Evolutionary conservation across 2,888 invertebrate genomes (phyloP), one percentile per base, ranked within the genome.

Genomic region (Zootermopsis nevadensis): DNA sequence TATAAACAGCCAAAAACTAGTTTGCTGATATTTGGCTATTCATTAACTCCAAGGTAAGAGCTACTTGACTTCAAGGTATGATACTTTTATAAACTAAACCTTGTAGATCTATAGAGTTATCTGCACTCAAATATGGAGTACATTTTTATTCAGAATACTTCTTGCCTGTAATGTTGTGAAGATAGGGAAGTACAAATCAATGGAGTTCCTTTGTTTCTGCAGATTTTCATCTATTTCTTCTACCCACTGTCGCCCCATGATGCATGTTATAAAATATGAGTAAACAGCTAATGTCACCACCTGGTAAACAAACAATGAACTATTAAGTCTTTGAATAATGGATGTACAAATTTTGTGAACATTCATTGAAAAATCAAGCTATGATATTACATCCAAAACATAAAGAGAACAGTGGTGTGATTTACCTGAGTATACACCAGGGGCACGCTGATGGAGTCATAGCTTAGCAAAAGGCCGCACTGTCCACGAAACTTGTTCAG

Each of bases 261-360:
- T 93, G 81, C 95, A 95, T 6, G 97, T 96, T 83, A 97, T 90
- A 89, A 98, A 98, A 89, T 96, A 98, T 27, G 96, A 96, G 89
- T 98, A 98, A 24, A 97, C 97, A 22, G 97, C 96, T 88, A 98
- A 91, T 0, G 98, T 98, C 27, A 98, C 98, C 86, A 98, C 96
- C 91, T 91, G 87, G 10, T 4, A 48, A 77, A 48, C 15, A 69
- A 31, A 33, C 69, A 69, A 15, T 15, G 22, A 15, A 48, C 4
- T 48, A 1, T 19, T 48, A 48, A 19, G 15, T 48, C 48, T 48
- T 15, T 48, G 12, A 48, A 48, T 48, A 48, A 12, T 15, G 3
- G 48, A 48, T 48, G 19, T 48, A 12, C 48, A 48, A 19, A 3
- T 48, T 48, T 48, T 12, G 19, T 48, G 19, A 19, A 48, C 48